phyloP scores from a whole-genome alignment of 2,797 vertebrate species.

The Acrossocheilus wenchowensis region DNA sequence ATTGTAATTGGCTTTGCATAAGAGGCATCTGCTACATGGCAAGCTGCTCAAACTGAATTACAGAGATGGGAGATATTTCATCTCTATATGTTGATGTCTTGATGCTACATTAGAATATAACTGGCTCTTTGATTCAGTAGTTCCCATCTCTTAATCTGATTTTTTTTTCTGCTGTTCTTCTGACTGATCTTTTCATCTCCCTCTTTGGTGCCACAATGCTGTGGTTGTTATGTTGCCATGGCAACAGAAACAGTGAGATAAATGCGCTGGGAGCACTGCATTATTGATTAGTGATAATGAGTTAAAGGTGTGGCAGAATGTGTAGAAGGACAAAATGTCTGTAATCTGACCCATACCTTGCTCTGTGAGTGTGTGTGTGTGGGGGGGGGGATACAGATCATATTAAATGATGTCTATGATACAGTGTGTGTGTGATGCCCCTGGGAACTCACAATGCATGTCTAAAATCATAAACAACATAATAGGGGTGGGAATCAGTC shows the following conservation, averaged over 20 bases:
- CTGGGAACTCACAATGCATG: neutral
- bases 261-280: constrained; percentile 6
- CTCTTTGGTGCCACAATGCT: neutral
- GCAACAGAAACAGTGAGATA: constrained; percentile 5
- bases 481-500: neutral
- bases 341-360: constrained; percentile 6
- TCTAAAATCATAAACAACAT: neutral
- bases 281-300: constrained; percentile 44
- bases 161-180: neutral
- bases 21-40: constrained; percentile 11
- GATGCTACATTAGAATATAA: constrained; percentile 7
- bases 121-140: constrained; percentile 14
- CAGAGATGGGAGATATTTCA: neutral
- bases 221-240: constrained; percentile 25
- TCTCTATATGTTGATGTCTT: neutral
- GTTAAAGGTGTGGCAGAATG: constrained; percentile 31
- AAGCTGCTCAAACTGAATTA: constrained; percentile 17
- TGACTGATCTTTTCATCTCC: constrained; percentile 10
- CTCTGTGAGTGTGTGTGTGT: neutral
- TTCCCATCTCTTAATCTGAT: constrained; percentile 9
- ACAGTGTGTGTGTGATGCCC: neutral
- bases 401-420: too few species aligned
- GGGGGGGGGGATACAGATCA: too few species aligned
- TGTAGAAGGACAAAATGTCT: neutral
- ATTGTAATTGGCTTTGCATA: neutral